Base-by-base conservation (phyloP, 2,888 invertebrate species). In the Lycaena phlaeas region DNA sequence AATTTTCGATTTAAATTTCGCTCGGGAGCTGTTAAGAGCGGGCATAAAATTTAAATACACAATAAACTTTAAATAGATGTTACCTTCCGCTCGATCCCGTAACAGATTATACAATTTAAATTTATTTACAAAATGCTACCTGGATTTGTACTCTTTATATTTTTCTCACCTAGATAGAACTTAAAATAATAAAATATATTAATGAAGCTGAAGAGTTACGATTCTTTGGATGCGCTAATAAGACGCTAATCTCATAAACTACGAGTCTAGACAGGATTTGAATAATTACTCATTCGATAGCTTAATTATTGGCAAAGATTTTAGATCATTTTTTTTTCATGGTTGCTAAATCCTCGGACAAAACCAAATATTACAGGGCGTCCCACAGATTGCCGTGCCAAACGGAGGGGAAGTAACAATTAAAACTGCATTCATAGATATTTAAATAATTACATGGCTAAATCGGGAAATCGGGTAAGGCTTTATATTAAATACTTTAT, bases 1-100 rank as follows among this genome's bases (percentile, higher is more conserved):
- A 36, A 39, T 39, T 42, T 38, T 42, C 42, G 30, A 39, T 38
- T 42, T 22, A 34, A 18, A 27, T 18, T 42, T 27, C 28, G 25
- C 12, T 30, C 30, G 28, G 28, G 30, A 42, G 11, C 38, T 38
- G 38, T 42, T 42, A 15, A 34, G 10, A 36, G 25, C 28, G 14
- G 12, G 36, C 38, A 17, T 42, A 15, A 38, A 42, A 42, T 36
- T 26, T 42, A 28, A 36, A 39, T 29, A 36, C 26, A 34, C 36
- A 36, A 42, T 39, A 39, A 42, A 42, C 27, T 38, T 42, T 27
- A 22, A 39, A 25, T 29, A 34, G 34, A 34, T 10, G n/a, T 15
- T 15, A 18, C 31, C 7, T 34, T 7, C 17, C 7, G 7, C 11
- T 7, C 18, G 3, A 5, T 18, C 17, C 3, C 10, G 11, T 10